Conservation (phyloP, 2,113 vertebrate species). For the Laterallus jamaicensis region DNA sequence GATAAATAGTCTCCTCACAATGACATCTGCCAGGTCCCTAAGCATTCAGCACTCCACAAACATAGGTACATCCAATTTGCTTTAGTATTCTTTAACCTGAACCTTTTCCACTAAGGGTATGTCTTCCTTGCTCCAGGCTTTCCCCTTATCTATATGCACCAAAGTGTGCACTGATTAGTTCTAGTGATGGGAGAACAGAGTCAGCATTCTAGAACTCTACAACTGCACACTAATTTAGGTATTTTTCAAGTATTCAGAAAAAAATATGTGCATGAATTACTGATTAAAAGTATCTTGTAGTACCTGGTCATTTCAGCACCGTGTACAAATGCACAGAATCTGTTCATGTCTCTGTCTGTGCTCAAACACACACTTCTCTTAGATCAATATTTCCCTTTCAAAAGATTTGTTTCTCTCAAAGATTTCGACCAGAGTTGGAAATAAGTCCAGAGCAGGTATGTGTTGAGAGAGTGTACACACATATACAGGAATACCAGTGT, state of each 20-base stretch:
- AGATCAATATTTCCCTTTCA: neutral
- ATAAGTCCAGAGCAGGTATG: neutral
- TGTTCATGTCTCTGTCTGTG: neutral
- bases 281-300: neutral
- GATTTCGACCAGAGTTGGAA: neutral
- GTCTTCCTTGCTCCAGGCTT: neutral
- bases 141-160: neutral
- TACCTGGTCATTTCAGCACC: neutral
- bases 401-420: neutral
- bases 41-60: neutral
- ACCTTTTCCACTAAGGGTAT: neutral
- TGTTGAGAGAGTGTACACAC: too few species aligned
- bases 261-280: neutral
- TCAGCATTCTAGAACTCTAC: neutral
- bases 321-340: neutral
- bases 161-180: neutral
- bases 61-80: accelerated
- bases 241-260: neutral
- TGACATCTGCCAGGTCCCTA: neutral
- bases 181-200: neutral
- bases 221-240: neutral
- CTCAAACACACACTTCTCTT: neutral
- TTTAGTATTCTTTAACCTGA: neutral
- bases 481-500: neutral
- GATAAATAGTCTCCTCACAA: neutral